phyloP scores from a whole-genome alignment of 2,113 vertebrate genomes.

The Mormoops blainvillei region DNA sequence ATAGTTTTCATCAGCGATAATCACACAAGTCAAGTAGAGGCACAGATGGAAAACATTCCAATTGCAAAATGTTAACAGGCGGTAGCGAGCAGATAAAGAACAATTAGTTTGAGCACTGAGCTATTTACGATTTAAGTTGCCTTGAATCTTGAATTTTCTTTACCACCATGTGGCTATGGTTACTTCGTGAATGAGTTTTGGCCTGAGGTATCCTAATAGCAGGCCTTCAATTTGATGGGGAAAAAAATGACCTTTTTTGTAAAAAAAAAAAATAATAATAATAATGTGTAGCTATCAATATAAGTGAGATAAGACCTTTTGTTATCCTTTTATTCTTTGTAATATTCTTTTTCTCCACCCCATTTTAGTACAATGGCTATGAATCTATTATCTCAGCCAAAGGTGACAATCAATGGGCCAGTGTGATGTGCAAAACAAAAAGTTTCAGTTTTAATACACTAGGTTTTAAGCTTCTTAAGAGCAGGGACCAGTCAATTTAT shows the following conservation, averaged over 20 bases:
- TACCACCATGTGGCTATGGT: not conserved
- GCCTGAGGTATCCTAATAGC: not conserved
- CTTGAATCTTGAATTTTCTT: constrained; percentile 20
- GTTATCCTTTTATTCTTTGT: not conserved
- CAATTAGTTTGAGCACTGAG: constrained; percentile 57
- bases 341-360: not conserved
- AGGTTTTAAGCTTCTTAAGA: not conserved
- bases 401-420: not conserved
- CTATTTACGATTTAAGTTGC: constrained; percentile 33
- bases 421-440: not conserved
- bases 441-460: not conserved
- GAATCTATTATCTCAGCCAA: not conserved
- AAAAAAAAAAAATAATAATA: not conserved
- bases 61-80: constrained; percentile 54
- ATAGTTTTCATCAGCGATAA: constrained; percentile 48
- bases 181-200: constrained; percentile 16
- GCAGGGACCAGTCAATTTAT: not conserved
- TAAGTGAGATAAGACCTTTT: not conserved
- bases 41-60: constrained; percentile 55
- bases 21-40: constrained; percentile 53
- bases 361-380: not conserved
- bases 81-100: constrained; percentile 10
- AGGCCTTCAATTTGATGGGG: not conserved
- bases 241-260: not conserved
- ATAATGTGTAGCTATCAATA: not conserved